Percentiles rank a stretch among this genome's conserved stretches.
Evolutionary conservation across 1,140 invertebrate genomes (phyloP).

Genomic region (Centruroides vittatus): DNA sequence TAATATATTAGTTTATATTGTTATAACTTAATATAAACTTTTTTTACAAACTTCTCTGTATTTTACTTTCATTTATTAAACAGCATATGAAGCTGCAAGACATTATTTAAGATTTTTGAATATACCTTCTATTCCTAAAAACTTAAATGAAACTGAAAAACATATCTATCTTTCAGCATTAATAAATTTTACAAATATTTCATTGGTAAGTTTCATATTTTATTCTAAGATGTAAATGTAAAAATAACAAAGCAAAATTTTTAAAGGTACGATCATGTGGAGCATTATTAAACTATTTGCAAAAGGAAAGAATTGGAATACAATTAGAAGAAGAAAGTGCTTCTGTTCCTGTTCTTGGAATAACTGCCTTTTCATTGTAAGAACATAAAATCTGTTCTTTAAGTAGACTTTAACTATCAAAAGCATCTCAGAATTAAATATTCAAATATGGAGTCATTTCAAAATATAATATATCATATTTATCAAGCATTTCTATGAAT

Average conservation of each 20-base stretch:
- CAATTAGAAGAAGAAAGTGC: conserved; percentile 32
- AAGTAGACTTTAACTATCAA: too few relatives aligned
- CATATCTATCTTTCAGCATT: conserved; percentile 47
- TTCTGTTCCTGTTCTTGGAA: conserved; percentile 39
- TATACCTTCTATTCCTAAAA: conserved; percentile 40
- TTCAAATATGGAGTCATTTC: too few relatives aligned
- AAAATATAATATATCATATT: too few relatives aligned
- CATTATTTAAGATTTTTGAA: conserved; percentile 42
- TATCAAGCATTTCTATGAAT: too few relatives aligned
- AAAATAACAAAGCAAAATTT: neutral
- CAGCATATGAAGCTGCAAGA: conserved; percentile 45
- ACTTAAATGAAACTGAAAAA: conserved; percentile 42
- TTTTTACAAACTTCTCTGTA: neutral
- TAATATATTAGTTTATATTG: too few relatives aligned
- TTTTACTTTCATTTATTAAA: conserved; percentile 27
- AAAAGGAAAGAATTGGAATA: conserved; percentile 47
- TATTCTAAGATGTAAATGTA: neutral
- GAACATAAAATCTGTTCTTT: conserved; percentile 14
- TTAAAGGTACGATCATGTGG: conserved; percentile 47
- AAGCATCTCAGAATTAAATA: too few relatives aligned
- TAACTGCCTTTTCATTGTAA: conserved; percentile 49
- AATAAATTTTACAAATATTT: conserved; percentile 46
- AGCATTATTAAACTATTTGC: conserved; percentile 54
- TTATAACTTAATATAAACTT: too few relatives aligned
- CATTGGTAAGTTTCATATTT: conserved; percentile 25